Conservation (phyloP, 1,140 invertebrate species). For the Ganaspis sp. region DNA sequence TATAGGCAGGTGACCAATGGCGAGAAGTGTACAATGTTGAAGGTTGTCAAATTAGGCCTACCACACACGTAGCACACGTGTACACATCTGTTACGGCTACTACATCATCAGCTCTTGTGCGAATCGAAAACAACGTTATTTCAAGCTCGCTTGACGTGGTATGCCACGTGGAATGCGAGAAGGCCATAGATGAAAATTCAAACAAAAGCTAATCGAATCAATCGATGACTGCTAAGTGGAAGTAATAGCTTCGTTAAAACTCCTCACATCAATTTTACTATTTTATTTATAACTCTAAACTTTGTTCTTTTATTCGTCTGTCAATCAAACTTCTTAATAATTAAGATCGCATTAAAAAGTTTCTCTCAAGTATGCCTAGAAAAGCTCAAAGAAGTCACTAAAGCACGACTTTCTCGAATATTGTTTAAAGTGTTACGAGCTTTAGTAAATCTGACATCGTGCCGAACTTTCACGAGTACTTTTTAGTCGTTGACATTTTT, state of each 20-base stretch:
- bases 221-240: slow-evolving; percentile 1
- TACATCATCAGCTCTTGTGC: slow-evolving; percentile 11
- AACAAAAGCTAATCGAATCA: slow-evolving; percentile 4
- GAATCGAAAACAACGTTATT: slow-evolving; percentile 27
- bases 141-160: background rate
- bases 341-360: too few species aligned
- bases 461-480: too few species aligned
- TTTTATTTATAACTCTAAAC: too few species aligned
- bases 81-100: slow-evolving; percentile 3
- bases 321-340: too few species aligned
- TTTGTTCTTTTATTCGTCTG: too few species aligned
- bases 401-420: too few species aligned
- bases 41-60: slow-evolving; percentile 27
- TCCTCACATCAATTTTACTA: too few species aligned
- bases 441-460: too few species aligned
- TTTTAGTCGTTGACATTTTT: too few species aligned
- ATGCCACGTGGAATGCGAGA: slow-evolving; percentile 28
- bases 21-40: background rate
- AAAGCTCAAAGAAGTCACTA: too few species aligned
- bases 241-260: background rate
- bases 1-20: background rate
- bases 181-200: slow-evolving; percentile 27
- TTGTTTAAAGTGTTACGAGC: too few species aligned
- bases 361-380: too few species aligned
- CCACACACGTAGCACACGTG: slow-evolving; percentile 7